A percentile compares a stretch with the other conserved stretches of the same genome.
Conservation (phyloP, 2,797 vertebrate genomes). For the Malacoctenus gilli region DNA sequence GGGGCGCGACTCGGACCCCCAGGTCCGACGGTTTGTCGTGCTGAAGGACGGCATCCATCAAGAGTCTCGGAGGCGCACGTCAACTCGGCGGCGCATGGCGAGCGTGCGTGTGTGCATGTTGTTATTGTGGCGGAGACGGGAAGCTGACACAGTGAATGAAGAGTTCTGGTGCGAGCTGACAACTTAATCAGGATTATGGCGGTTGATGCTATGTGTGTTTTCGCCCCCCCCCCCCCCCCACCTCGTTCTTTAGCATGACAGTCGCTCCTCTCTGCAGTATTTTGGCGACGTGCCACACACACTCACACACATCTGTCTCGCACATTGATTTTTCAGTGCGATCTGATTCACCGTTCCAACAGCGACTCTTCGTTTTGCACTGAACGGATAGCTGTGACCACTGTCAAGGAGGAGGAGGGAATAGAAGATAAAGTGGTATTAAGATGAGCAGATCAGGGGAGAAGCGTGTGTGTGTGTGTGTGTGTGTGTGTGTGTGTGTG, state of each 20-base stretch:
- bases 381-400: slow-evolving; percentile 28
- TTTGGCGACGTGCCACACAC: slow-evolving; percentile 25
- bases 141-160: slow-evolving; percentile 27
- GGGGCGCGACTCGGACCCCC: slow-evolving; percentile 27
- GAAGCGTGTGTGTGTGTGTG: not conserved
- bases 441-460: slow-evolving; percentile 54
- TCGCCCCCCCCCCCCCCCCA: not conserved
- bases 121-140: slow-evolving; percentile 4
- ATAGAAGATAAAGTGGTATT: slow-evolving; percentile 62
- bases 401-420: not conserved
- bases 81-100: not conserved
- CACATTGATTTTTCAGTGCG: slow-evolving; percentile 58
- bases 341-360: slow-evolving; percentile 47
- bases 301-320: slow-evolving; percentile 33
- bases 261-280: slow-evolving; percentile 34
- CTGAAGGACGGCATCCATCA: slow-evolving; percentile 68
- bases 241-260: slow-evolving; percentile 14
- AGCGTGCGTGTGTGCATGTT: not conserved
- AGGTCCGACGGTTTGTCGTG: slow-evolving; percentile 28
- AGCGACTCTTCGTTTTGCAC: slow-evolving; percentile 23
- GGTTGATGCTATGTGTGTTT: slow-evolving; percentile 47
- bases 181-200: slow-evolving; percentile 54
- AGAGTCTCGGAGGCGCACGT: slow-evolving; percentile 29
- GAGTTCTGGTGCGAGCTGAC: slow-evolving; percentile 35
- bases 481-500: slow-evolving; percentile 1